Evolutionary conservation across 2,113 vertebrate species (phyloP), one percentile per base, ranked within the genome.

Genomic region (Butorides virescens): DNA sequence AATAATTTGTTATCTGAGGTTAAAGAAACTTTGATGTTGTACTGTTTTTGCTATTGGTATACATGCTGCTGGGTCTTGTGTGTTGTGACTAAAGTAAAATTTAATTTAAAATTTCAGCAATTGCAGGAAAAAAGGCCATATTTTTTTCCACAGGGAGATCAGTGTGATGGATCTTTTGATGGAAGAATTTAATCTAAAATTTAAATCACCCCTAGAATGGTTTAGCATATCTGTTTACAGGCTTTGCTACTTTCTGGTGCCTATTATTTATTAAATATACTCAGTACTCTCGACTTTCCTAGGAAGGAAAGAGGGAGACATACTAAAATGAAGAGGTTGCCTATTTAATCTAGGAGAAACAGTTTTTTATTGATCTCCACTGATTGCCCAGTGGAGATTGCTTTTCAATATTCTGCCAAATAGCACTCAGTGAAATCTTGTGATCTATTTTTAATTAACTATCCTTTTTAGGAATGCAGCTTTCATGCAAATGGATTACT

Each of bases 361-460:
- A 47, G 13, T 13, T 94, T 50, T 90, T 72, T n/a, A n/a, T n/a
- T n/a, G n/a, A n/a, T n/a, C n/a, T n/a, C n/a, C n/a, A n/a, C 65
- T 82, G 26, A n/a, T 47, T 66, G 65, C 76, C 23, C 15, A n/a
- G 0, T 15, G 36, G 47, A 80, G 20, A 27, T 34, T 78, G 39
- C 47, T 83, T 75, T 93, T 83, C 39, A 76, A 0, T 46, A 83
- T 42, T 55, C 63, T 92, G 71, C 83, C 75, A 83, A 72, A 73
- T 50, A 83, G 26, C 63, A 73, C 58, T 86, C 56, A 58, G 68
- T 50, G 59, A 92, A 92, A 71, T 53, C 61, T 59, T 76, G 56
- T 81, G 68, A 70, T 90, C 79, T 93, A 44, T 86, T 93, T 94
- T 90, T 47, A 74, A 81, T 47, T 42, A 93, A 77, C 32, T 71